Conservation (phyloP, 1,140 invertebrate genomes). For the Callitettix versicolor region DNA sequence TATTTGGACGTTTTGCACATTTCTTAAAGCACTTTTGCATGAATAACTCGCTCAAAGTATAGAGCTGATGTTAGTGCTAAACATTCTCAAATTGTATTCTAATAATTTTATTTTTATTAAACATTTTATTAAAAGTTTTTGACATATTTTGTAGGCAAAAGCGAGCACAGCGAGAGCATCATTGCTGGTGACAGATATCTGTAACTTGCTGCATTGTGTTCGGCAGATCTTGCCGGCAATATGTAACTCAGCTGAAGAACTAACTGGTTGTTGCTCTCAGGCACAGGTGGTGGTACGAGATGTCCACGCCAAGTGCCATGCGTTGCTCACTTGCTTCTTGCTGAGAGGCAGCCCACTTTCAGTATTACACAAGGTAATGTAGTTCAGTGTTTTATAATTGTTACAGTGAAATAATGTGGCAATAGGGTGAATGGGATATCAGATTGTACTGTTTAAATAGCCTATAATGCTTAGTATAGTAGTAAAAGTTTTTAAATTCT, state of each 20-base stretch:
- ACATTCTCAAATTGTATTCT: no score
- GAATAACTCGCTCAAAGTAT: no score
- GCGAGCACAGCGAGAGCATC: constrained; percentile 47
- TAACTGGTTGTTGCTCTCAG: constrained; percentile 43
- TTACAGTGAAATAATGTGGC: no score
- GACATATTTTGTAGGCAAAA: constrained; percentile 41
- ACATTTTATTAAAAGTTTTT: no score
- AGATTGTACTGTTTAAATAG: no score
- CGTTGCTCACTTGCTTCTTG: constrained; percentile 56
- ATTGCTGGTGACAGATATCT: constrained; percentile 55
- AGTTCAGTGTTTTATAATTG: neutral
- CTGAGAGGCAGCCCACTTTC: constrained; percentile 58
- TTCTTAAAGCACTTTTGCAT: no score
- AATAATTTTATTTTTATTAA: no score
- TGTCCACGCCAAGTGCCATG: constrained; percentile 66
- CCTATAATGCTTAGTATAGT: no score
- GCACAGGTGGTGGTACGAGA: constrained; percentile 55
- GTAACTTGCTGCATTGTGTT: constrained; percentile 60
- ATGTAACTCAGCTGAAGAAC: constrained; percentile 47
- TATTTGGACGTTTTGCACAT: no score
- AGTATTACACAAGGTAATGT: constrained; percentile 57
- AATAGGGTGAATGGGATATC: no score
- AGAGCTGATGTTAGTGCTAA: no score
- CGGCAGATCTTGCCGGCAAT: constrained; percentile 53
- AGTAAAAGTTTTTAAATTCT: no score